These are phyloP conservation scores for Aromia moschata DNA, from an alignment of 2,888 invertebrate species.

Conservation along the genomic window DNA sequence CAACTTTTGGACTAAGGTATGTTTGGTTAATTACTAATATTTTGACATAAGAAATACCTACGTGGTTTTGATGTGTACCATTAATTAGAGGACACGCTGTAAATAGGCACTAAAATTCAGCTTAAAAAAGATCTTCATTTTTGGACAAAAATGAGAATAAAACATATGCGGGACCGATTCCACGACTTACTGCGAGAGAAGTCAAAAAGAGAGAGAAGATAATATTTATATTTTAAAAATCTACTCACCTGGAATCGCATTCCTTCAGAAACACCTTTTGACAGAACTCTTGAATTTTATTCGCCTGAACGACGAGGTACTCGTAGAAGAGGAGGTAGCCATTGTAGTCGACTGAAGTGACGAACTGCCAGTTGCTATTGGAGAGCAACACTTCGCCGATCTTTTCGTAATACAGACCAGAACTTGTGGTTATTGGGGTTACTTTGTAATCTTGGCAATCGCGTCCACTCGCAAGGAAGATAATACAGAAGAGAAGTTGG, in stretches of 20 bases:
- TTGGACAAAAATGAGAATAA: too few relatives aligned
- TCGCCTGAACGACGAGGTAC: constrained; percentile 20
- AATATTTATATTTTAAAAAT: too few relatives aligned
- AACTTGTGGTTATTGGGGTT: constrained; percentile 23
- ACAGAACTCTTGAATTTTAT: constrained; percentile 24
- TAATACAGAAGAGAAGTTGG: not conserved
- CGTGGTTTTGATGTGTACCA: too few relatives aligned
- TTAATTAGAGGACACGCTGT: too few relatives aligned
- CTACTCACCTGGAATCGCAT: constrained; percentile 18
- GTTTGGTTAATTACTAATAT: too few relatives aligned
- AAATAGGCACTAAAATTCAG: too few relatives aligned
- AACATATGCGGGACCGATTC: too few relatives aligned
- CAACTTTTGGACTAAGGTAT: too few relatives aligned
- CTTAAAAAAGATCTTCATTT: too few relatives aligned
- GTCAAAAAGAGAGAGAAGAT: too few relatives aligned
- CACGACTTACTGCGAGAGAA: too few relatives aligned
- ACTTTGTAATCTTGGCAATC: constrained; percentile 8
- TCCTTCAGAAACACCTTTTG: not conserved
- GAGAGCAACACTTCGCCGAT: constrained; percentile 26
- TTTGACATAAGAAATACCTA: too few relatives aligned
- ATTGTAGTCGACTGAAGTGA: constrained; percentile 25
- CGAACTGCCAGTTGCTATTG: constrained; percentile 28
- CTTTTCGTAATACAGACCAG: constrained; percentile 30
- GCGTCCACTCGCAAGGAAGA: not conserved
- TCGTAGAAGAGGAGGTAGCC: constrained; percentile 27